Percentiles rank a stretch among this genome's conserved stretches.
These are phyloP conservation scores for Nezara viridula DNA, from an alignment of 2,888 invertebrate species.

Conservation along the genomic window DNA sequence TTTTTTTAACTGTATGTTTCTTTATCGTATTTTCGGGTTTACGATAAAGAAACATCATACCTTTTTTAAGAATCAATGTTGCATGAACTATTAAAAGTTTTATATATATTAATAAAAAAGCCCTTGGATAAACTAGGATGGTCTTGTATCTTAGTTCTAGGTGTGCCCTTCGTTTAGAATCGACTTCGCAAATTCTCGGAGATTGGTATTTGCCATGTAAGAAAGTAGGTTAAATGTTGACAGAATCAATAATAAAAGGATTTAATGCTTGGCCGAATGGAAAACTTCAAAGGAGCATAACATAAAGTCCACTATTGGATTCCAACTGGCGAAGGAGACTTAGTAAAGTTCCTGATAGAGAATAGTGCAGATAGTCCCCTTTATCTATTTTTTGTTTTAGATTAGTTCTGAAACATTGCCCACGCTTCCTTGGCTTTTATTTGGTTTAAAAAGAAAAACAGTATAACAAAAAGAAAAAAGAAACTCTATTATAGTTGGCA, in stretches of 20 bases:
- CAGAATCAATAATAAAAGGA: neutral
- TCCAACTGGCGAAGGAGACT: neutral
- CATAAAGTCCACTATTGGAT: neutral
- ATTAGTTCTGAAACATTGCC: neutral
- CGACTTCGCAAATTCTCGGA: neutral
- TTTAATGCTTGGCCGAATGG: neutral
- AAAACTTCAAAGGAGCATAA: neutral
- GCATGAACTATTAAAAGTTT: too few relatives aligned
- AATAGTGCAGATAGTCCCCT: neutral
- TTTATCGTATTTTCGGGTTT: too few relatives aligned
- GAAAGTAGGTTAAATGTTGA: conserved; percentile 11
- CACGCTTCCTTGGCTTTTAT: neutral
- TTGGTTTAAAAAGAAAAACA: neutral
- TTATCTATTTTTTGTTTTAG: neutral
- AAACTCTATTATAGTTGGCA: too few relatives aligned
- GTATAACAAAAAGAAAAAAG: too few relatives aligned
- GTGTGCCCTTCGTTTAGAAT: neutral
- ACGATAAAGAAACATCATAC: too few relatives aligned
- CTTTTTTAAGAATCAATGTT: too few relatives aligned
- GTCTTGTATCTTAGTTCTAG: too few relatives aligned
- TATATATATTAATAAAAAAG: too few relatives aligned
- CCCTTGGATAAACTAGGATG: too few relatives aligned
- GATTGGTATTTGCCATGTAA: neutral
- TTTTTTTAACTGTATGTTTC: too few relatives aligned
- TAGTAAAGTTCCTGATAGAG: neutral